These are phyloP conservation scores for Mylabris sibirica DNA, from an alignment of 2,888 invertebrate species.

Conservation along the genomic window DNA sequence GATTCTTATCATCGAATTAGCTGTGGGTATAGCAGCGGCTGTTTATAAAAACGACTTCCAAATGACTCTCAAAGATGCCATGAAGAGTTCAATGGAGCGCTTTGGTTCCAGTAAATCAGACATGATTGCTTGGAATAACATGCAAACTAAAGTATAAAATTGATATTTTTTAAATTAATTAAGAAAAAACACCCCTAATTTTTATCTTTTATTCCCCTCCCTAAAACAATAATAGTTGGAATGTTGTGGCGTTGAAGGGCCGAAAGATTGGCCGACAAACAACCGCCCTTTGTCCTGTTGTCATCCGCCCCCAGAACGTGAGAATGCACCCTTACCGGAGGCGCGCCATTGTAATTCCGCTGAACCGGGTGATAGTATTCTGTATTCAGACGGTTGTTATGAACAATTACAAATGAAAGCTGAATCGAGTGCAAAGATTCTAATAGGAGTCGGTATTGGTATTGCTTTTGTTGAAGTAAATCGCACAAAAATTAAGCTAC, in stretches of 20 bases:
- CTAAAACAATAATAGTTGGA: conserved; percentile 65
- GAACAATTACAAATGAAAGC: conserved; percentile 65
- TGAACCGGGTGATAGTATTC: conserved; percentile 48
- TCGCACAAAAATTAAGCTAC: too few relatives aligned
- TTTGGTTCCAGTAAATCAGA: conserved; percentile 70
- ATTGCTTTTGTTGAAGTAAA: conserved; percentile 68
- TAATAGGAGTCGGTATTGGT: conserved; percentile 72
- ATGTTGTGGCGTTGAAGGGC: conserved; percentile 58
- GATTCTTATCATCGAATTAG: conserved; percentile 84
- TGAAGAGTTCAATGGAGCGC: conserved; percentile 67
- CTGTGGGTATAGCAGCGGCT: conserved; percentile 86
- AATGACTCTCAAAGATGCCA: conserved; percentile 70
- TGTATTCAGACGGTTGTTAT: conserved; percentile 66
- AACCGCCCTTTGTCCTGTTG: conserved; percentile 71
- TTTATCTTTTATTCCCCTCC: too few relatives aligned
- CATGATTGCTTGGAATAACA: conserved; percentile 75
- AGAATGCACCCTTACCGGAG: conserved; percentile 47
- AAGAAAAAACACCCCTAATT: neutral
- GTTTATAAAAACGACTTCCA: conserved; percentile 79
- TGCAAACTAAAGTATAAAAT: conserved; percentile 69
- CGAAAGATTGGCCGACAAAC: conserved; percentile 54
- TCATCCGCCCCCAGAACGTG: conserved; percentile 52
- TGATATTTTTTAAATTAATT: conserved; percentile 10
- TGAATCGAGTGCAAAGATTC: conserved; percentile 64
- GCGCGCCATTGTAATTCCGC: conserved; percentile 51